phyloP scores from a whole-genome alignment of 2,113 vertebrate genomes.

The Eurystomus gularis region DNA sequence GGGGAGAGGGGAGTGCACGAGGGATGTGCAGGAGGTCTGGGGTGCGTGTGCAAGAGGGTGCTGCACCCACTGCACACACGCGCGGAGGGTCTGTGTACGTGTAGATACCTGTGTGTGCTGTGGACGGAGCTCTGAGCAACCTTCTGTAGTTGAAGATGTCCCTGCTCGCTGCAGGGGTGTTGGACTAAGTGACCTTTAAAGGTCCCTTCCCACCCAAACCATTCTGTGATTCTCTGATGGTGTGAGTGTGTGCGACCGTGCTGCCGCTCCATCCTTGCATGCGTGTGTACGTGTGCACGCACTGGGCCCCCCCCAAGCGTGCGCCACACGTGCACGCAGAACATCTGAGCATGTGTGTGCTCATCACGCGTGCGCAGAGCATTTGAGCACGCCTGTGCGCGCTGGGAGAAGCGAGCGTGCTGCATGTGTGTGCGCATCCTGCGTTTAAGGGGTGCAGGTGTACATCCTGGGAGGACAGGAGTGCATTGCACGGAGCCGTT shows the following conservation, averaged over 20 bases:
- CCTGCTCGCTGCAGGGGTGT: not conserved
- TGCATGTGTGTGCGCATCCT: not conserved
- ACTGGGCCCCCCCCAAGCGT: too few species aligned
- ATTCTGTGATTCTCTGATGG: not conserved
- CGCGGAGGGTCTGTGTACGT: too few species aligned
- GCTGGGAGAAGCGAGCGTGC: accelerated
- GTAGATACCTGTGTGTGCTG: not conserved
- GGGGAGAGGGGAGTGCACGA: too few species aligned
- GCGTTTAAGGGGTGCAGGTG: accelerated
- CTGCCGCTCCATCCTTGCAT: accelerated
- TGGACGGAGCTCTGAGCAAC: not conserved
- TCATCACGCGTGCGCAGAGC: too few species aligned
- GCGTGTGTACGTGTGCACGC: accelerated
- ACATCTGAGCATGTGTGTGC: too few species aligned
- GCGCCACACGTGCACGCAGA: too few species aligned
- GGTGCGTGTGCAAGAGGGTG: not conserved
- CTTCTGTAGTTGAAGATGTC: not conserved
- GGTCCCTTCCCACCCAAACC: not conserved
- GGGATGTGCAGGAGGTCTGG: not conserved
- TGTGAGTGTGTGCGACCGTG: accelerated
- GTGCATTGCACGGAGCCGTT: not conserved
- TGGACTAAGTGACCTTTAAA: not conserved
- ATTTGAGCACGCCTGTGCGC: accelerated
- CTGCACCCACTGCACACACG: not conserved
- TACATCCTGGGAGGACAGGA: accelerated